These are phyloP conservation scores for Mycteria americana DNA, from an alignment of 2,797 vertebrate genomes.

Conservation along the genomic window DNA sequence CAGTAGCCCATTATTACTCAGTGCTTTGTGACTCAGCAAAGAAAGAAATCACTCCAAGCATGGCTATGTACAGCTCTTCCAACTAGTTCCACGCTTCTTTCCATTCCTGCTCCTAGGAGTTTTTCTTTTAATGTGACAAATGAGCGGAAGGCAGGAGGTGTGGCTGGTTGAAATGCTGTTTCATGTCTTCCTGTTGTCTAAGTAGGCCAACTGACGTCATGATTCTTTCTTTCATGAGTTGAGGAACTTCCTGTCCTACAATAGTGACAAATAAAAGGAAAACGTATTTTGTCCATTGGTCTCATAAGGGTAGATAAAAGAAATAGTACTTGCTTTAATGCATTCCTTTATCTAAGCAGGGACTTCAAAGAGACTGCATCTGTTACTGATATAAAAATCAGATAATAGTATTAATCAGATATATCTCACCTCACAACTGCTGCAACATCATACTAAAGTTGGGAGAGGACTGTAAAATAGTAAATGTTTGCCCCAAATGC, in stretches of 20 bases:
- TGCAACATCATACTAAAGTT: neutral
- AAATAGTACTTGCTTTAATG: neutral
- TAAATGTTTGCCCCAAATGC: neutral
- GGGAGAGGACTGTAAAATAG: neutral
- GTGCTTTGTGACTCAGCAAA: neutral
- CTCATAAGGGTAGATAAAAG: neutral
- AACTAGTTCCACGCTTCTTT: neutral
- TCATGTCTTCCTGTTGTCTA: neutral
- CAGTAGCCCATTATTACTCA: neutral
- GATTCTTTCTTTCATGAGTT: neutral
- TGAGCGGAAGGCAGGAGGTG: neutral
- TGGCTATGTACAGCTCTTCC: neutral
- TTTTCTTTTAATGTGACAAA: conserved; percentile 20
- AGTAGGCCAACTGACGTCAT: neutral
- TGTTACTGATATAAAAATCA: neutral
- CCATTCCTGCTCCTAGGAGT: neutral
- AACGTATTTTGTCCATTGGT: neutral
- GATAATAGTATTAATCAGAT: neutral
- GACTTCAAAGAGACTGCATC: neutral
- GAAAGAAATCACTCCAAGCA: neutral
- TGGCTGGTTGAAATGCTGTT: conserved; percentile 2
- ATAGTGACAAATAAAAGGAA: neutral
- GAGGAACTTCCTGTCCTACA: neutral
- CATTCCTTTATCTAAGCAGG: neutral
- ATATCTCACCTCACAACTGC: neutral